phyloP scores from a whole-genome alignment of 2,888 invertebrate genomes.

The Leptopilina syphax region DNA sequence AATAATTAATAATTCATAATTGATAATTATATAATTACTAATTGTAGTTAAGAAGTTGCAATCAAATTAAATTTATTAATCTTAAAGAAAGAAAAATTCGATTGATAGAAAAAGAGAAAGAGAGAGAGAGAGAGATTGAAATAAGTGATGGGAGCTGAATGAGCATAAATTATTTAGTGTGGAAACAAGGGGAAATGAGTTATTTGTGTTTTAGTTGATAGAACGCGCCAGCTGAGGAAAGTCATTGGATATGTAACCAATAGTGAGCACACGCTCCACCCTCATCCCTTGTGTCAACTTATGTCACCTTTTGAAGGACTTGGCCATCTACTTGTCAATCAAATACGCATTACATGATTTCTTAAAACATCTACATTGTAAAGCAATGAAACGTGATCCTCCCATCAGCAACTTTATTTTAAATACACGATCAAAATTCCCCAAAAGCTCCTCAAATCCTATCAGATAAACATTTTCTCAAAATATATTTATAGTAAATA shows the following conservation, averaged over 20 bases:
- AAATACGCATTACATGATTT: conserved; percentile 39
- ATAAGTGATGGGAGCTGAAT: conserved; percentile 70
- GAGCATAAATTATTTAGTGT: conserved; percentile 74
- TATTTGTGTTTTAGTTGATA: conserved; percentile 76
- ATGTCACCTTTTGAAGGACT: conserved; percentile 53
- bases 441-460: not conserved
- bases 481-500: not conserved
- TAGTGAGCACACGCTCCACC: conserved; percentile 59
- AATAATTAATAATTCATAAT: no score
- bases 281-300: conserved; percentile 55
- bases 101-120: not conserved
- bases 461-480: not conserved
- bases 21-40: no score
- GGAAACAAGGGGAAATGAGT: conserved; percentile 73
- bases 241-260: conserved; percentile 65
- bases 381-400: conserved; percentile 42
- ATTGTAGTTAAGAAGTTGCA: no score
- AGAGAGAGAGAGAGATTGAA: conserved; percentile 41
- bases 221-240: conserved; percentile 75
- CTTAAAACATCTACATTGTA: conserved; percentile 32
- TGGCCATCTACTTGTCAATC: conserved; percentile 49
- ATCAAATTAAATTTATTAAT: no score
- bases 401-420: conserved; percentile 26
- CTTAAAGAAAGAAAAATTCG: conserved; percentile 47
- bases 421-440: not conserved